A percentile compares a stretch with the other conserved stretches of the same genome.
Evolutionary conservation across 2,797 vertebrate species (phyloP).

Genomic region (Caiman crocodilus): DNA sequence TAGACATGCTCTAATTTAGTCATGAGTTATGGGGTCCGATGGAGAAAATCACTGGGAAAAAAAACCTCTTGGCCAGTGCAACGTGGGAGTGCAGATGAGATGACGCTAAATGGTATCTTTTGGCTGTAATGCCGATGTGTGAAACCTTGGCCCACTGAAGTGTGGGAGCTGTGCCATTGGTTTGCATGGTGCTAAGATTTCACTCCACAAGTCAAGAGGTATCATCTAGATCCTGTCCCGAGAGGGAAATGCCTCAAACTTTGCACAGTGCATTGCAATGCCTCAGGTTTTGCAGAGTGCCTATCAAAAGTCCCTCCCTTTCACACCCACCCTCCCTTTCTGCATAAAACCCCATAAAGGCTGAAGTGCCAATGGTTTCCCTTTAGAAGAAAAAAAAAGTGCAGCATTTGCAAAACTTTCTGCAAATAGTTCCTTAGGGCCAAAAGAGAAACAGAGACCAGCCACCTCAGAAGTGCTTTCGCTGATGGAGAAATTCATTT

Average conservation of each 20-base stretch:
- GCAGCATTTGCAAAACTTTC: slow-evolving; percentile 33
- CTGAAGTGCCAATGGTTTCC: slow-evolving; percentile 22
- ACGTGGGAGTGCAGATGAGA: slow-evolving; percentile 44
- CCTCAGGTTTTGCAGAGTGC: slow-evolving; percentile 25
- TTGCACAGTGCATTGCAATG: slow-evolving; percentile 1
- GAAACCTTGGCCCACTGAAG: slow-evolving; percentile 31
- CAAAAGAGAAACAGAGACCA: slow-evolving; percentile 48
- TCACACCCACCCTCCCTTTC: not conserved
- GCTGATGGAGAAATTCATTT: not conserved
- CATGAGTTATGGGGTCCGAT: slow-evolving; percentile 45
- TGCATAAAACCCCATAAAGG: slow-evolving; percentile 1
- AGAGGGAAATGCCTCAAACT: slow-evolving; percentile 42
- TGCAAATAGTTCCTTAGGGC: slow-evolving; percentile 25
- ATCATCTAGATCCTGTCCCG: slow-evolving; percentile 2
- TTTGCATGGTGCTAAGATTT: slow-evolving; percentile 50
- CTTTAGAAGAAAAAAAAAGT: not conserved
- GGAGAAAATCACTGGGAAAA: slow-evolving; percentile 58
- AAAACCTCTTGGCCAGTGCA: slow-evolving; percentile 38
- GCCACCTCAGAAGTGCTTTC: slow-evolving; percentile 39
- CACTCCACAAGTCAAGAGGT: slow-evolving; percentile 43
- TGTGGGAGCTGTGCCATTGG: slow-evolving; percentile 57
- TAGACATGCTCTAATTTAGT: slow-evolving; percentile 66
- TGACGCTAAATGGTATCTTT: not conserved
- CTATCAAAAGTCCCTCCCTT: slow-evolving; percentile 13
- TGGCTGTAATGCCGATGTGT: not conserved